phyloP scores from a whole-genome alignment of 1,140 invertebrate genomes.

The Nomia melanderi region DNA sequence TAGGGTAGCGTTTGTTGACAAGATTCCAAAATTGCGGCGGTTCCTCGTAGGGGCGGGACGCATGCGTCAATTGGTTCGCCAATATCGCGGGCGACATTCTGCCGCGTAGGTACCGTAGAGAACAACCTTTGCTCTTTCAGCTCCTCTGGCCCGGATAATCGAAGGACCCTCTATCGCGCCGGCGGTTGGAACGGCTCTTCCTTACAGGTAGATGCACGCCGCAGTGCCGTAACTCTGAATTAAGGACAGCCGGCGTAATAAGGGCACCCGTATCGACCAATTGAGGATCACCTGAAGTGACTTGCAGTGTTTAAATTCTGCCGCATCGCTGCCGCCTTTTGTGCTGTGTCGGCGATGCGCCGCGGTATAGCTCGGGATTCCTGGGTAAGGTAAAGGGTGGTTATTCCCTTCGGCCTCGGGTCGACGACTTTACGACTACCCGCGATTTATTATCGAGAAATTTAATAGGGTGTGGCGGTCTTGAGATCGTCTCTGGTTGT shows the following conservation, averaged over 20 bases:
- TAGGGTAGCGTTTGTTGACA: constrained; percentile 67
- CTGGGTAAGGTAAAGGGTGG: background rate
- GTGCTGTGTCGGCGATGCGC: background rate
- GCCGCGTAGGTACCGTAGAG: constrained; percentile 56
- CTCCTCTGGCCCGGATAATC: constrained; percentile 39
- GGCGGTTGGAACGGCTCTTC: background rate
- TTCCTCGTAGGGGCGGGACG: constrained; percentile 32
- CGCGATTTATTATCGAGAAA: background rate
- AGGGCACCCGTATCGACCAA: constrained; percentile 45
- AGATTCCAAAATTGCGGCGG: constrained; percentile 67
- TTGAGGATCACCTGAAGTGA: constrained; percentile 3
- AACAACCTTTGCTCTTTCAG: constrained; percentile 55
- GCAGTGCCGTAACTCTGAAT: constrained; percentile 42
- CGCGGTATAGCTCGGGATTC: background rate
- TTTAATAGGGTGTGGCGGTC: too few species aligned
- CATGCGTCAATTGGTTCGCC: constrained; percentile 58
- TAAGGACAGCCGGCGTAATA: constrained; percentile 37
- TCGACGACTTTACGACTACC: background rate
- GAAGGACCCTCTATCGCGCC: constrained; percentile 28
- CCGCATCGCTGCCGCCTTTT: constrained; percentile 37
- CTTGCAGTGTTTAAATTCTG: constrained; percentile 41
- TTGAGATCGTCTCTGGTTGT: too few species aligned
- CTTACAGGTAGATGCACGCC: constrained; percentile 30
- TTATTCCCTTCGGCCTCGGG: background rate
- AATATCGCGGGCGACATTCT: constrained; percentile 67